Base-by-base conservation (phyloP, 2,888 invertebrate genomes). In the Xestia sexstrigata region DNA sequence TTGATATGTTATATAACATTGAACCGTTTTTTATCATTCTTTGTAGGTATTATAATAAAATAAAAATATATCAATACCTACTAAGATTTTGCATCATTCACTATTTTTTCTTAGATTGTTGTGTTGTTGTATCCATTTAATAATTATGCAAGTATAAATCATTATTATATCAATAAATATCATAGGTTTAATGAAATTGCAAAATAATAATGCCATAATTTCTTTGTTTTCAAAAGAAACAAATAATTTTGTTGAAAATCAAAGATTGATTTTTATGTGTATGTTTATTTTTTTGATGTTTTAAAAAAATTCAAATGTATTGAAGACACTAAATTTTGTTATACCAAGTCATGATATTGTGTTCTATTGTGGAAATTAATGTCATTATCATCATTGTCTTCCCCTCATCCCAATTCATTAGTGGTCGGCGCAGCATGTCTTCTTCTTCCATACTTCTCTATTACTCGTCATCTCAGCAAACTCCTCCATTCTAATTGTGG, bases 101-200 rank as follows among this genome's bases (percentile, higher is more conserved):
- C 45, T 60, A 77, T 68, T n/a, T 62, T 70, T 69, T 75, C 23
- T 68, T 76, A 63, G 45, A 77, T 2, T 30, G 72, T 76, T 76
- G 71, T 85, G 60, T 77, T 85, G 49, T 68, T 72, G 30, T 75
- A 75, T 76, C 26, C 60, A 66, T 82, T 72, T 58, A 15, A 55
- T 60, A 60, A 62, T 13, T 70, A 26, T 66, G 17, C 26, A 77
- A 23, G 8, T 66, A 84, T 66, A 23, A 58, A 81, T 74, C 42
- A 74, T 49, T 58, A 66, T 39, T 47, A 42, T 62, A 11, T 15
- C 8, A 35, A 13, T 20, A 30, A 60, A 60, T 66, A 67, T 65
- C n/a, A 52, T 30, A 17, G 3, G 17, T 35, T 42, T 52, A 45
- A 35, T 52, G 20, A 39, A 26, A 39, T 65, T 23, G 9, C 6